A percentile compares a stretch with the other conserved stretches of the same genome.
phyloP scores from a whole-genome alignment of 1,140 invertebrate genomes.

The Pogonus chalceus region DNA sequence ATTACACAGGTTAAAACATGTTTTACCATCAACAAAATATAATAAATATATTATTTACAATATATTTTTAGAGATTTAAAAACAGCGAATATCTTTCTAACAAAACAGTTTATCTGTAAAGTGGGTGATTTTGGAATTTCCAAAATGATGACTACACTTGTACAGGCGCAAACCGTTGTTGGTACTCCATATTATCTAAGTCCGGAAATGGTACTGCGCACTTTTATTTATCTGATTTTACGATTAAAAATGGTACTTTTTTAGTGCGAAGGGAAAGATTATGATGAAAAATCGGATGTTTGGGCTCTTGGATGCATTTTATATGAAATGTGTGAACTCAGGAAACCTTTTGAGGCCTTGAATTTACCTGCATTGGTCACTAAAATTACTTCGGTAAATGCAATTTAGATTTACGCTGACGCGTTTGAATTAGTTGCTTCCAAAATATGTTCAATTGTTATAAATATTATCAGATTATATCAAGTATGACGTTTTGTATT shows the following conservation, averaged over 20 bases:
- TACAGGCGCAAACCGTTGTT: conserved; percentile 63
- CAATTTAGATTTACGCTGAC: not conserved
- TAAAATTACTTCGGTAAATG: conserved; percentile 60
- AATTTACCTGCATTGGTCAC: conserved; percentile 67
- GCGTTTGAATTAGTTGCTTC: too few species aligned
- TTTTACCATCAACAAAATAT: not conserved
- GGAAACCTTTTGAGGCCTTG: conserved; percentile 67
- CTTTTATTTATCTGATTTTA: conserved; percentile 6
- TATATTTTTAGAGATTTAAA: conserved; percentile 53
- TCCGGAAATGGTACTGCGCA: conserved; percentile 60
- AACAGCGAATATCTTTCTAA: conserved; percentile 69
- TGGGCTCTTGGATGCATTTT: conserved; percentile 74
- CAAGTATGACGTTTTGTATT: not conserved
- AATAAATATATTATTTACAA: not conserved
- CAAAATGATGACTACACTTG: conserved; percentile 56
- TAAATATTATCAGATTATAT: too few species aligned
- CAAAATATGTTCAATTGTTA: too few species aligned
- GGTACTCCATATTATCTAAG: conserved; percentile 76
- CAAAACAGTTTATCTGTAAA: conserved; percentile 54
- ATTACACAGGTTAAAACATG: conserved; percentile 49
- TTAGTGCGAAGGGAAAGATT: conserved; percentile 66
- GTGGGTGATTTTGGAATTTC: conserved; percentile 72
- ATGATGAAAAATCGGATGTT: conserved; percentile 71
- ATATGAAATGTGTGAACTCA: conserved; percentile 69
- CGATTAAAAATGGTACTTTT: conserved; percentile 20